Percentiles rank a stretch among this genome's conserved stretches.
Evolutionary conservation across 2,113 vertebrate species (phyloP).

Genomic region (Psilopogon haemacephalus): DNA sequence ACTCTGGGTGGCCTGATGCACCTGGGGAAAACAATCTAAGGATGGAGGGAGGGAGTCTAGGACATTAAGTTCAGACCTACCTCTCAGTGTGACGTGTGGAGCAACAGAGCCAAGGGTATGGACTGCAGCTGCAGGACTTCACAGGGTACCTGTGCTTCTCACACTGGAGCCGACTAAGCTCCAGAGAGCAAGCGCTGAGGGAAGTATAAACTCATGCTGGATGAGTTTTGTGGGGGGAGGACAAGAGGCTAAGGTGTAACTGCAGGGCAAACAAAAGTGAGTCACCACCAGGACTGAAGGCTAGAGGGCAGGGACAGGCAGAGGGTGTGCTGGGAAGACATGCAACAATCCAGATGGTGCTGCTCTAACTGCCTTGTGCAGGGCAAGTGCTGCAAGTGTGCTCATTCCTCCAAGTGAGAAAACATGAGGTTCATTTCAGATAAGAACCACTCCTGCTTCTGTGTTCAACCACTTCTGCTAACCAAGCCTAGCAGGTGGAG

Average conservation of each 20-base stretch:
- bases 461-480: background rate
- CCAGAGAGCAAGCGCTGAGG: background rate
- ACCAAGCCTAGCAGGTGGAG: background rate
- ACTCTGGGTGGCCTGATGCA: background rate
- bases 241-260: background rate
- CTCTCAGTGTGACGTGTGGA: background rate
- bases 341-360: background rate
- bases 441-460: background rate
- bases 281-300: background rate
- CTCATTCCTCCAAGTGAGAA: background rate
- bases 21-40: conserved; percentile 7
- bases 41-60: background rate
- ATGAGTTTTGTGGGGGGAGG: background rate
- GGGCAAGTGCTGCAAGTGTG: accelerated
- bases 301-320: background rate
- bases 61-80: background rate
- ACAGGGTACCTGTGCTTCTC: accelerated
- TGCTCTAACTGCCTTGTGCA: background rate
- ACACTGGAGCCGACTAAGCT: accelerated
- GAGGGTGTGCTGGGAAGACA: background rate
- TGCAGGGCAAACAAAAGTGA: background rate
- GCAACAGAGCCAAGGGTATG: background rate
- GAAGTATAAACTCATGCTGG: background rate
- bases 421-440: background rate
- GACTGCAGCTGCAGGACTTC: background rate